Base-by-base conservation (phyloP, 1,140 invertebrate genomes). In the Steinernema khuongi region DNA sequence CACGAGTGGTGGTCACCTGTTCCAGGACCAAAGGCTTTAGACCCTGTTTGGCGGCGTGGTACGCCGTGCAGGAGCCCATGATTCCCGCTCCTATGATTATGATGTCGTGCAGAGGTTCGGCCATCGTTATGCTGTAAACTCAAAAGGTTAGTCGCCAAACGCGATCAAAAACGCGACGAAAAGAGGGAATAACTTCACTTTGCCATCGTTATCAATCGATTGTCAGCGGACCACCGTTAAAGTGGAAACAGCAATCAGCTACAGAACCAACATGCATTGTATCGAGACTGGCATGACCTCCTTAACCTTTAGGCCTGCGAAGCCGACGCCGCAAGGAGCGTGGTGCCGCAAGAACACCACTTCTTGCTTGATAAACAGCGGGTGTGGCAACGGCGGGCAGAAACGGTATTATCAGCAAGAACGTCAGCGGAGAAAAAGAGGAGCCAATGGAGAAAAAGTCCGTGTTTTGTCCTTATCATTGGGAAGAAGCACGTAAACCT, bases 1-100 rank as follows among this genome's bases (percentile, higher is more conserved):
- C 50, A 60, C 14, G 26, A 60, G 36, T n/a, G n/a, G 7, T 41
- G 7, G 68, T 74, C 77, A 85, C 85, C 81, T 86, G 83, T 72
- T 86, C 85, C 2, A 86, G 66, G 1, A 86, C 77, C 26, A 85
- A 78, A 0, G 82, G 81, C 28, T 70, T 77, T 70, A 80, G 76
- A 17, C 82, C 83, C 11, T 67, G 30, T 41, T 81, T 83, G 0
- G 80, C 79, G 19, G 85, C 74, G 33, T 79, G 73, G 70, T 85
- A 86, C 1, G 85, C 85, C 1, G 84, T 84, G 7, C 80, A 71
- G 0, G 80, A 84, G 0, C 85, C 85, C 69, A 83, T 81, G n/a
- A 86, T 81, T 18, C 85, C 85, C 14, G 85, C 85, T 0, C 85
- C 85, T 1, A 86, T 78, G 17, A 86, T 84, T 33, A 86, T 82